phyloP scores from a whole-genome alignment of 2,797 vertebrate genomes.

The Betta splendens region DNA sequence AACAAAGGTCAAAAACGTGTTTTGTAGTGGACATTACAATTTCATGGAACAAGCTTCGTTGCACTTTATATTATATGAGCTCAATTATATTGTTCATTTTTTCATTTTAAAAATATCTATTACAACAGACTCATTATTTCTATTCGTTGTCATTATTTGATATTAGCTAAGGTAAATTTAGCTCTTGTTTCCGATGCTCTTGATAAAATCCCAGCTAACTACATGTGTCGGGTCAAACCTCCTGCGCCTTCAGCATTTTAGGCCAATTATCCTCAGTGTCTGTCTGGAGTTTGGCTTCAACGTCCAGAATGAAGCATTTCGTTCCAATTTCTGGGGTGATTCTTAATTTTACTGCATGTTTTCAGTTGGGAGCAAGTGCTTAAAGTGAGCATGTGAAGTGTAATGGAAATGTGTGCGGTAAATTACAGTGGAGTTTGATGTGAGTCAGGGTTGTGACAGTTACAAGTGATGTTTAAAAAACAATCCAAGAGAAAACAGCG shows the following conservation, averaged over 20 bases:
- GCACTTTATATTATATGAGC: no score
- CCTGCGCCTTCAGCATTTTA: slow-evolving; percentile 34
- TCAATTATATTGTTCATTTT: no score
- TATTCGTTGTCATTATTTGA: no score
- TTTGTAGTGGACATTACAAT: no score
- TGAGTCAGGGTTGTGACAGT: neutral
- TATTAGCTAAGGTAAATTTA: no score
- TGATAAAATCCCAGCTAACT: no score
- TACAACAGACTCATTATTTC: no score
- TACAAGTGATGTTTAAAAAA: neutral
- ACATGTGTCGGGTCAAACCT: no score
- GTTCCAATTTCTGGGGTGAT: neutral
- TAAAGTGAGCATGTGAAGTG: neutral
- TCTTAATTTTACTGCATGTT: neutral
- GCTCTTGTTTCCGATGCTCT: slow-evolving; percentile 43
- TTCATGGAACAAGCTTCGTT: no score
- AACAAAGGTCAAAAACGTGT: no score
- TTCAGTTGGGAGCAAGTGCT: neutral
- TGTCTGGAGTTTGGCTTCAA: slow-evolving; percentile 13
- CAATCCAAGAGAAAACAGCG: neutral
- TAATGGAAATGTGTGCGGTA: neutral
- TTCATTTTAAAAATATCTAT: no score
- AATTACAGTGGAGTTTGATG: neutral
- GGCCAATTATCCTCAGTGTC: slow-evolving; percentile 41
- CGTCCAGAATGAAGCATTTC: neutral